These are phyloP conservation scores for Oreocharis arfaki DNA, from an alignment of 2,113 vertebrate species.

Conservation along the genomic window DNA sequence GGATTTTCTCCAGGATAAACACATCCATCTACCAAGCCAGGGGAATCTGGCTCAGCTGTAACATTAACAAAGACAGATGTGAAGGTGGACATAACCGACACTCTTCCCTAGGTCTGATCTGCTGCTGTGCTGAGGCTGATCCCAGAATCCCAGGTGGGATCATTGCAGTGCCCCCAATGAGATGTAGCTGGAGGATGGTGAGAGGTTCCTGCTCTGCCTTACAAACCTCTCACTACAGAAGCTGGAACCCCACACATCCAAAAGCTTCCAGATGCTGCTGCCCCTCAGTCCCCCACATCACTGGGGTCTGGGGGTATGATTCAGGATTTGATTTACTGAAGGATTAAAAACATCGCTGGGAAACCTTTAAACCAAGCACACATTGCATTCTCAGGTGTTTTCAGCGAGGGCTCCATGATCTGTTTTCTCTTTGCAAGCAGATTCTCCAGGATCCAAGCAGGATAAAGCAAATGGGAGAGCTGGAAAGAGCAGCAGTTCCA, in stretches of 20 bases:
- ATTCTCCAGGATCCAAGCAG: neutral
- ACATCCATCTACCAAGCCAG: neutral
- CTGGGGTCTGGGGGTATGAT: neutral
- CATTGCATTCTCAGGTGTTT: neutral
- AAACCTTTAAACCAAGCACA: neutral
- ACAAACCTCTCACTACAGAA: neutral
- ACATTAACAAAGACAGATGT: neutral
- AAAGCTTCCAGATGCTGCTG: neutral
- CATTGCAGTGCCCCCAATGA: neutral
- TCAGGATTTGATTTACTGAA: neutral
- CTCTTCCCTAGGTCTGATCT: neutral
- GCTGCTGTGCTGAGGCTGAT: neutral
- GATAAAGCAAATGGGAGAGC: neutral
- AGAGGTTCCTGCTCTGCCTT: neutral
- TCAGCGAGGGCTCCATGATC: neutral
- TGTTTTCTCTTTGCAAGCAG: neutral
- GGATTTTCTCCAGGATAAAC: conserved; percentile 15
- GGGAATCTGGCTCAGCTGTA: neutral
- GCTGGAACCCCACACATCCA: neutral
- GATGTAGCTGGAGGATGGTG: neutral
- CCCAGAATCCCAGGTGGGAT: neutral
- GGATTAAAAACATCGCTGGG: neutral
- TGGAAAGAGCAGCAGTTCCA: neutral
- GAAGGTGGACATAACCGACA: neutral
- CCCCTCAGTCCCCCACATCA: neutral